phyloP scores from a whole-genome alignment of 1,140 invertebrate species.

The Aleiodes sp. region DNA sequence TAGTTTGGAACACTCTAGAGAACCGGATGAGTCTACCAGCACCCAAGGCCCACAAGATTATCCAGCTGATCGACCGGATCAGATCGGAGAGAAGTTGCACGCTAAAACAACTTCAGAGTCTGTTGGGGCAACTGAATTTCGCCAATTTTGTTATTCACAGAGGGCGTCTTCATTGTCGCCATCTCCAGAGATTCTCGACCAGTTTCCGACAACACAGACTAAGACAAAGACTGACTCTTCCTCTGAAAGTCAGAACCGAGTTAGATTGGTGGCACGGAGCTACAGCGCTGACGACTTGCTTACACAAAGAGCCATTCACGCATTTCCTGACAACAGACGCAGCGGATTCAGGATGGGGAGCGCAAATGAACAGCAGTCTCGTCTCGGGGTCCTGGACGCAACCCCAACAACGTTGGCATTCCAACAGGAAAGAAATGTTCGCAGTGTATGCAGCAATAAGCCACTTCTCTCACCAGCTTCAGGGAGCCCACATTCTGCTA shows the following conservation, averaged over 20 bases:
- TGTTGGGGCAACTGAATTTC: conserved; percentile 17
- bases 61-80: background rate
- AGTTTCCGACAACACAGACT: background rate
- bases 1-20: conserved; percentile 29
- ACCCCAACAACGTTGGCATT: conserved; percentile 33
- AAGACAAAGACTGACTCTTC: background rate
- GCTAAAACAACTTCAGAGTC: conserved; percentile 27
- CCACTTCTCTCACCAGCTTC: conserved; percentile 1
- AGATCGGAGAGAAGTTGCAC: conserved; percentile 8
- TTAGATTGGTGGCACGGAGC: background rate
- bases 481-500: conserved; percentile 25
- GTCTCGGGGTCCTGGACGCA: conserved; percentile 28
- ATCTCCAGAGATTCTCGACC: conserved; percentile 2
- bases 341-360: conserved; percentile 36
- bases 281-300: background rate
- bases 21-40: conserved; percentile 28
- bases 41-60: conserved; percentile 22
- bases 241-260: background rate
- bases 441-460: conserved; percentile 34
- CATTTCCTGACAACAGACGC: conserved; percentile 31
- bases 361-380: conserved; percentile 26
- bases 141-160: background rate
- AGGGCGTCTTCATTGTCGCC: conserved; percentile 11
- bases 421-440: conserved; percentile 40
- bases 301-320: background rate